phyloP scores from a whole-genome alignment of 23 tunicate genomes.

The Aplidium turbinatum region DNA sequence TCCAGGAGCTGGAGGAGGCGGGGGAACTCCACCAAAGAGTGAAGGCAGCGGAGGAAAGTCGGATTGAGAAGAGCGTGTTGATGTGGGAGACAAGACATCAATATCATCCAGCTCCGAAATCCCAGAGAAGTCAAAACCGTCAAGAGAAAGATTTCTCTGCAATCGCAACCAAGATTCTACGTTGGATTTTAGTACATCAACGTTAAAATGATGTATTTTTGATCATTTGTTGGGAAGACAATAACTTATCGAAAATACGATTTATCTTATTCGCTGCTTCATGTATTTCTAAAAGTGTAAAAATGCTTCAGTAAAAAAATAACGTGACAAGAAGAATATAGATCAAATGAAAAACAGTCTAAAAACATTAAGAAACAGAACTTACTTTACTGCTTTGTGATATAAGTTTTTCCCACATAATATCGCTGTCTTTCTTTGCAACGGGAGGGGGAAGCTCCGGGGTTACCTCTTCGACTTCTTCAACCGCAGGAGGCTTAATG shows the following conservation, averaged over 20 bases:
- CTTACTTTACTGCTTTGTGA: constrained; percentile 56
- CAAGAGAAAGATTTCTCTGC: constrained; percentile 62
- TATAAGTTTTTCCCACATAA: constrained; percentile 90
- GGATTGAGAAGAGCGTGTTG: not conserved
- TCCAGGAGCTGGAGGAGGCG: constrained; percentile 4
- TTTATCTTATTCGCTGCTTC: too few species aligned
- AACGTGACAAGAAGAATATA: too few species aligned
- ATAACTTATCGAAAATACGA: not conserved
- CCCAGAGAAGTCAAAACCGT: constrained; percentile 89
- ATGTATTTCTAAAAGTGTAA: too few species aligned
- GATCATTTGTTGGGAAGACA: not conserved
- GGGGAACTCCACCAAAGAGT: constrained; percentile 45
- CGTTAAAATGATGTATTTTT: not conserved
- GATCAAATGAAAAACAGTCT: too few species aligned
- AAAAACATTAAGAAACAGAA: too few species aligned
- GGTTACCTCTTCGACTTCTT: not conserved
- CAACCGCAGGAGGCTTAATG: constrained; percentile 12
- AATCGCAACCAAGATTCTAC: too few species aligned
- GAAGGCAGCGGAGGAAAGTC: constrained; percentile 53
- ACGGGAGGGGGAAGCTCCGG: constrained; percentile 36
- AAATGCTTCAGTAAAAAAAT: too few species aligned
- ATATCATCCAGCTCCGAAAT: constrained; percentile 61
- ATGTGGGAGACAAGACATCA: constrained; percentile 44
- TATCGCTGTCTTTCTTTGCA: constrained; percentile 85
- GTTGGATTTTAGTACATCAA: not conserved